phyloP scores from a whole-genome alignment of 2,888 invertebrate species.

The Arctia plantaginis region DNA sequence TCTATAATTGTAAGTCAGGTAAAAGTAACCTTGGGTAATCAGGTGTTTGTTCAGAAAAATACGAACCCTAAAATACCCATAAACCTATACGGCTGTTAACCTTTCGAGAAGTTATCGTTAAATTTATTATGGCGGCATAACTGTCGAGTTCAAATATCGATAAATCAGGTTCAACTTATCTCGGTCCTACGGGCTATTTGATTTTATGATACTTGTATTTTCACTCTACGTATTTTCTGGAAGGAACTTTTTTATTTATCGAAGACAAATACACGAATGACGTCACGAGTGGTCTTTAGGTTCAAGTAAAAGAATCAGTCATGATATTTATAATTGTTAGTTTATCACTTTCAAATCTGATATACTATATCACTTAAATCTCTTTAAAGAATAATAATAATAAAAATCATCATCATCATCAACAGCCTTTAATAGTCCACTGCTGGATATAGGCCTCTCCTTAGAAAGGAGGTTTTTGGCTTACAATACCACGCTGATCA shows the following conservation, averaged over 20 bases:
- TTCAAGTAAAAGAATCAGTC: neutral
- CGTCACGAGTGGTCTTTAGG: too few relatives aligned
- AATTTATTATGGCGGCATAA: neutral
- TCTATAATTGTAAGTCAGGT: neutral
- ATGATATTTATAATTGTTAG: too few relatives aligned
- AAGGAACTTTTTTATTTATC: too few relatives aligned
- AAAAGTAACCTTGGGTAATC: neutral
- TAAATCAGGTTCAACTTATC: neutral
- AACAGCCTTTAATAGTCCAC: too few relatives aligned
- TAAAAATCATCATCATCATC: too few relatives aligned
- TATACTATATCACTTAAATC: neutral
- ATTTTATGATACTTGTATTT: neutral
- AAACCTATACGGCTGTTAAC: neutral
- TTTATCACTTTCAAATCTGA: too few relatives aligned
- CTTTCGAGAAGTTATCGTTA: slow-evolving; percentile 10
- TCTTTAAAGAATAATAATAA: neutral
- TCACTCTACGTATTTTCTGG: neutral
- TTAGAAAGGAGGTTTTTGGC: too few relatives aligned
- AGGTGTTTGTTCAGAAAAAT: neutral
- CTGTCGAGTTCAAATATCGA: slow-evolving; percentile 1
- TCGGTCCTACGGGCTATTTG: neutral
- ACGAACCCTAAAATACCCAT: neutral
- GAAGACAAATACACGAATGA: too few relatives aligned
- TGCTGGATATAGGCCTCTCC: too few relatives aligned
- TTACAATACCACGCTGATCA: too few relatives aligned